phyloP scores from a whole-genome alignment of 2,113 vertebrate species.

The Sceloporus tristichus region DNA sequence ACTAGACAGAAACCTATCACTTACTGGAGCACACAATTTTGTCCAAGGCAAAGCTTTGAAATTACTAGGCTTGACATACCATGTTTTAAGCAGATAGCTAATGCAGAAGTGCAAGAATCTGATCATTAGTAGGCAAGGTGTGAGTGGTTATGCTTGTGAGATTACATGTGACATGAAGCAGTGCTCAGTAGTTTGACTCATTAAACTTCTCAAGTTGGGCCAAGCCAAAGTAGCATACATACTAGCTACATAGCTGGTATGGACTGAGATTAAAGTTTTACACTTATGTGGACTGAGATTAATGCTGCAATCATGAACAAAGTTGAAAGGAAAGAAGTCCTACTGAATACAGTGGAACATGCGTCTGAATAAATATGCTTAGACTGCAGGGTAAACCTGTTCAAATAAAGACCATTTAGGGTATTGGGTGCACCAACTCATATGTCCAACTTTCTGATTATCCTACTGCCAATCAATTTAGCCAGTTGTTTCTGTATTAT shows the following conservation, averaged over 20 bases:
- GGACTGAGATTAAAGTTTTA: not conserved
- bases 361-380: conserved; percentile 3
- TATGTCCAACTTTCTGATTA: not conserved
- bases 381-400: not conserved
- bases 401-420: not conserved
- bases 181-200: not conserved
- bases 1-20: not conserved
- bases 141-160: too few relatives aligned
- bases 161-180: not conserved
- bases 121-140: not conserved
- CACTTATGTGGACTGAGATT: not conserved
- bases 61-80: not conserved
- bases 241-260: not conserved
- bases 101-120: not conserved
- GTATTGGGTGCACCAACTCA: not conserved
- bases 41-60: not conserved
- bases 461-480: not conserved
- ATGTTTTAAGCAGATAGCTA: too few relatives aligned
- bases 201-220: not conserved
- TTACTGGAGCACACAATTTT: too few relatives aligned
- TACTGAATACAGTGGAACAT: not conserved
- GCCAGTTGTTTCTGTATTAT: too few relatives aligned
- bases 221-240: not conserved
- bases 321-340: not conserved
- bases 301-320: not conserved